These are phyloP conservation scores for Coleophora deauratella DNA, from an alignment of 2,888 invertebrate genomes.

Conservation along the genomic window DNA sequence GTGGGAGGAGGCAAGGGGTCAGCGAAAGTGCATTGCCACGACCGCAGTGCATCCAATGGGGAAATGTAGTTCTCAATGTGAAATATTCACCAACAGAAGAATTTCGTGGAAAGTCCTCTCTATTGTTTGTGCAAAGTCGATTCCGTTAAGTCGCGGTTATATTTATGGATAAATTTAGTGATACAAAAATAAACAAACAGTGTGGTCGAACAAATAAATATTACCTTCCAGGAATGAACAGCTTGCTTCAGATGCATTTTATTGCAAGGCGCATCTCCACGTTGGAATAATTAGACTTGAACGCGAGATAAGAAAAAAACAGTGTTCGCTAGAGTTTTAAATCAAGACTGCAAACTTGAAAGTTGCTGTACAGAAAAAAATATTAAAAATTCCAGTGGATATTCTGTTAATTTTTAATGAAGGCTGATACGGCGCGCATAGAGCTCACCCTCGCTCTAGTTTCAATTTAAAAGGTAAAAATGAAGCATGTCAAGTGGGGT, in stretches of 20 bases:
- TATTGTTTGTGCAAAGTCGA: no score
- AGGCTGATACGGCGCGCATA: conserved; percentile 41
- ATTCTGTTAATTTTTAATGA: conserved; percentile 42
- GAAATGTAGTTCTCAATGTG: conserved; percentile 55
- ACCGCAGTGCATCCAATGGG: conserved; percentile 60
- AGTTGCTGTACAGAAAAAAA: background rate
- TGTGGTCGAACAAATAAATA: no score
- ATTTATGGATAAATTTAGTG: no score
- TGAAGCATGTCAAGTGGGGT: conserved; percentile 67
- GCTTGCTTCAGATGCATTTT: no score
- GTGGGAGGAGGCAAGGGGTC: conserved; percentile 69
- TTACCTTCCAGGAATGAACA: no score
- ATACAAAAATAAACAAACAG: no score
- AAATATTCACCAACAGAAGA: conserved; percentile 48
- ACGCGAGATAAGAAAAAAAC: no score
- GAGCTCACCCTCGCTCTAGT: conserved; percentile 46
- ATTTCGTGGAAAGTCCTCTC: conserved; percentile 17
- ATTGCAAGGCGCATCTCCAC: no score
- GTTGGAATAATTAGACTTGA: no score
- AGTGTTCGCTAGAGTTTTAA: no score
- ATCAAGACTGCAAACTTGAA: background rate
- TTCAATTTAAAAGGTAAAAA: conserved; percentile 65
- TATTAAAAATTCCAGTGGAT: conserved; percentile 15
- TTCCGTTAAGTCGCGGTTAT: no score
- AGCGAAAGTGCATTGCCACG: conserved; percentile 74